Evolutionary conservation across 2,113 vertebrate species (phyloP).

Genomic region (Lycaon pictus): DNA sequence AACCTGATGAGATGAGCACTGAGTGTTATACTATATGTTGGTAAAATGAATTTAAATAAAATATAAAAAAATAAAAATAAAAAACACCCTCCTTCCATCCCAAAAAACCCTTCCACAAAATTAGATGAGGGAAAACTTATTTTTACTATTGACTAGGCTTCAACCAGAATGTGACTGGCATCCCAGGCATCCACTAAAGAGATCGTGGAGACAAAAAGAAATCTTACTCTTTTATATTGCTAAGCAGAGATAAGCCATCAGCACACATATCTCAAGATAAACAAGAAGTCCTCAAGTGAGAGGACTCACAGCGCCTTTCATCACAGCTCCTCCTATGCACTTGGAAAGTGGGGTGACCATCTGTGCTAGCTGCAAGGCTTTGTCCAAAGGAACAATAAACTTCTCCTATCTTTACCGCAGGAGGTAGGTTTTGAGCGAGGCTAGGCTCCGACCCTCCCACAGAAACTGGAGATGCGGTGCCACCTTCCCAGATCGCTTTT

Average conservation of each 20-base stretch:
- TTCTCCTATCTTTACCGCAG: neutral
- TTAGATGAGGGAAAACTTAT: neutral
- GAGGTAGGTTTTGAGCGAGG: neutral
- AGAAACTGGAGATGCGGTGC: neutral
- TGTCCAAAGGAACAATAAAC: neutral
- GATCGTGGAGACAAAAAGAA: neutral
- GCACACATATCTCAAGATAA: neutral
- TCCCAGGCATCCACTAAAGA: neutral
- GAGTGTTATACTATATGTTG: too few species aligned
- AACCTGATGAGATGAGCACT: too few species aligned
- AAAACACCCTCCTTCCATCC: neutral
- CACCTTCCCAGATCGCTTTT: neutral
- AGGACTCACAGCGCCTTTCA: neutral
- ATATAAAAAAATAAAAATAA: too few species aligned
- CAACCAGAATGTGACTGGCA: neutral
- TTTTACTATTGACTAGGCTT: neutral
- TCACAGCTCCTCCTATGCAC: neutral
- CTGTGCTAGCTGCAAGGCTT: neutral
- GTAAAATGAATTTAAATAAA: too few species aligned
- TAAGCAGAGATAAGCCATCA: neutral
- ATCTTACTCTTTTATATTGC: neutral
- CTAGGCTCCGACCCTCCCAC: neutral
- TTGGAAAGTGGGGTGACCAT: neutral
- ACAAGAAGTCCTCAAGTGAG: neutral
- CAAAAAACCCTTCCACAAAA: neutral